Evolutionary conservation across 2,888 invertebrate genomes (phyloP), one percentile per base, ranked within the genome.

Genomic region (Steromphala cineraria): DNA sequence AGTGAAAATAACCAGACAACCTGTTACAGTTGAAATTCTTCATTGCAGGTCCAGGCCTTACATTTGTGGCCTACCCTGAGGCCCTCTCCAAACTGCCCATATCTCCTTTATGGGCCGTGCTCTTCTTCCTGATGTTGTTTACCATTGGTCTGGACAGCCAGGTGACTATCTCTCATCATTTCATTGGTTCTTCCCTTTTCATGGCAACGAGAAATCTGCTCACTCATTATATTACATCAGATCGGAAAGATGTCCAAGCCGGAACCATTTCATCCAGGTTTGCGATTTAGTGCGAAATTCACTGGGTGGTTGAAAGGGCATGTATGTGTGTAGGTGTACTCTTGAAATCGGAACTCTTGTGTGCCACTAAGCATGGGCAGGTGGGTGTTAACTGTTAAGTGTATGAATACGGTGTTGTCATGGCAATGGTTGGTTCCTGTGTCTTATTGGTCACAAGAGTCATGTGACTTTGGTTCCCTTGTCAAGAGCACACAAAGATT

Each of bases 11-110:
- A 36, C 2, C 7, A 7, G 36, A 36, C 36, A 4, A 36, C 2
- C 36, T 4, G 46, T 46, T 46, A 5, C 7, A 10, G 46, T 5
- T 46, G 1, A 46, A 46, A 46, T 46, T 46, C 46, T 46, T 71
- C 28, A 53, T 84, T 74, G 0, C 86, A 92, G 93, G 93, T 67
- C 93, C 93, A 31, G 93, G 93, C n/a, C 86, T 93, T 79, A 92
- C 92, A 24, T 93, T 93, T 87, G 92, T 93, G 4, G 92, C 91
- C 10, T 92, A 93, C 82, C 93, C 93, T 13, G 92, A 92, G 77
- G 93, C 93, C 7, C 90, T 93, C 28, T 87, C 92, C 31, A 88
- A 89, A 77, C 86, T 93, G 80, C 92, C 92, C 15, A 87, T 91
- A 52, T 89, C 91, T 15, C 91, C 91, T 0, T 80, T 92, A 53